These are phyloP conservation scores for Hypercompe scribonia DNA, from an alignment of 2,888 invertebrate species.

Conservation along the genomic window DNA sequence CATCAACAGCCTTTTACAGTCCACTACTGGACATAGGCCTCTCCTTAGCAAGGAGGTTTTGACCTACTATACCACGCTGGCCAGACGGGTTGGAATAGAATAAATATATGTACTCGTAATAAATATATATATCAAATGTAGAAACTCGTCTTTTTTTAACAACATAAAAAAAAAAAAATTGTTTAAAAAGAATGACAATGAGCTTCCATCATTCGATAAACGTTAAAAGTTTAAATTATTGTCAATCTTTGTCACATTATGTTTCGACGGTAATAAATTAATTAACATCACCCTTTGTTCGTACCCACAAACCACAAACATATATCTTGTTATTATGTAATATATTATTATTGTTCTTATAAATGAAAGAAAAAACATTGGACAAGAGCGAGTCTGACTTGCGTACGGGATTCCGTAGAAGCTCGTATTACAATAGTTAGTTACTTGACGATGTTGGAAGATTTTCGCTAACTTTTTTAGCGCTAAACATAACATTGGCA, in stretches of 20 bases:
- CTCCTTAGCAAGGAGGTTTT: too few relatives aligned
- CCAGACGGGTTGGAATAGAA: too few relatives aligned
- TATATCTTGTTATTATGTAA: constrained; percentile 38
- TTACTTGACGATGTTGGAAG: too few relatives aligned
- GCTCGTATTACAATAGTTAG: neutral
- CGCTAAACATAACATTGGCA: too few relatives aligned
- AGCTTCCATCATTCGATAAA: neutral
- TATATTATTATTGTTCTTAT: constrained; percentile 4
- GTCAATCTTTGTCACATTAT: neutral
- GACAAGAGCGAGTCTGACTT: neutral
- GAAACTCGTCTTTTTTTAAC: too few relatives aligned
- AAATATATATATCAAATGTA: too few relatives aligned
- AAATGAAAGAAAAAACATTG: neutral
- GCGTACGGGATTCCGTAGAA: neutral
- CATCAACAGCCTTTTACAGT: too few relatives aligned
- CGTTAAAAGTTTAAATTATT: neutral
- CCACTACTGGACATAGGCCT: too few relatives aligned
- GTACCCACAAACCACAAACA: constrained; percentile 50
- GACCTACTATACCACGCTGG: too few relatives aligned
- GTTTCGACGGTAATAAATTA: constrained; percentile 35
- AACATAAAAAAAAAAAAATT: too few relatives aligned
- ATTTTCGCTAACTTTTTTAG: too few relatives aligned
- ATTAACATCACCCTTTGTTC: constrained; percentile 48
- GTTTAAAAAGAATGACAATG: neutral
- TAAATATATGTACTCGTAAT: too few relatives aligned